Base-by-base conservation (phyloP, 2,797 vertebrate genomes). In the Eulemur albifrons region DNA sequence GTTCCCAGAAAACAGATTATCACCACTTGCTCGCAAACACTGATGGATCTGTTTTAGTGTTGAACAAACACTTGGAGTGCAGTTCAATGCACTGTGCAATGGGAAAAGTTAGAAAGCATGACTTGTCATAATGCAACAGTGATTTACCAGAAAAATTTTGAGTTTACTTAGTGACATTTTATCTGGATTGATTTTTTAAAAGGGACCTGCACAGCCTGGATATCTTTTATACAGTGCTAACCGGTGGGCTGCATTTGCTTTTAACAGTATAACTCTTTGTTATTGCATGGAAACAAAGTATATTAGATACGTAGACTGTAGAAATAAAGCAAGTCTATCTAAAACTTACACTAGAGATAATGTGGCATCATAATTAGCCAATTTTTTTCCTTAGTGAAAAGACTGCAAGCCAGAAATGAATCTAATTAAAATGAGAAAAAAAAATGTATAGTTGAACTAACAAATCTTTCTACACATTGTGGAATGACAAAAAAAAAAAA, bases 21-120 rank as follows among this genome's bases (percentile, higher is more conserved):
- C 14, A 4, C 52, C 21, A 81, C 63, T 92, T 87, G 45, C 35
- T 90, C 80, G 67, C 30, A 69, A 94, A 93, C 48, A 75, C 54
- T 92, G 70, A 93, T 89, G 48, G 17, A 88, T 96, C n/a, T 72
- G 43, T 76, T 76, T 85, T 59, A 12, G n/a, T 35, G 35, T 48
- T 88, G 81, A 90, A 43, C 45, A 77, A 84, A 92, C 82, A 93
- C 65, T 69, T 38, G 13, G 38, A 84, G 21, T 90, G 38, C 54
- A 86, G 63, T 79, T 96, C 79, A 91, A 43, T 69, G 59, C 30
- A 59, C 35, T 43, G 32, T 59, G 21, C 52, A 94, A 84, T 88
- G 48, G 76, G 59, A 91, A 93, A 92, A 93, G 65, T 76, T 84
- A 89, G 76, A 76, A 86, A 96, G 45, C 87, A 67, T 92, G 76